Percentiles rank a stretch among this genome's conserved stretches.
Evolutionary conservation across 2,113 vertebrate species (phyloP).

Genomic region (mouse (Mus musculus)): DNA sequence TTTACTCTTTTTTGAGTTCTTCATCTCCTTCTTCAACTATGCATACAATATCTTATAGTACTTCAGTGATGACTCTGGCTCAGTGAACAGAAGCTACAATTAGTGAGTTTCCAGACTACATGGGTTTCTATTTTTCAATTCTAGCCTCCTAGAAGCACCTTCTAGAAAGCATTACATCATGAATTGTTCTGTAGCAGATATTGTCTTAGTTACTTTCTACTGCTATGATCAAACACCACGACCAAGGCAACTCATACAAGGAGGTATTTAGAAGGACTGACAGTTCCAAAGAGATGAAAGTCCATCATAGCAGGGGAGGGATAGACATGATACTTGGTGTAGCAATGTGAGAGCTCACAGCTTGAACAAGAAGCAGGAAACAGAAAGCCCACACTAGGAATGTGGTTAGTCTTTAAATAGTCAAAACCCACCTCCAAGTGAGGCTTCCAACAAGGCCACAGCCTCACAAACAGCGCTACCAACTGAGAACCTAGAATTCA

Average conservation of each 20-base stretch:
- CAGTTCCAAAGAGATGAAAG: background rate
- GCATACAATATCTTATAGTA: background rate
- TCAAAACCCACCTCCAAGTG: background rate
- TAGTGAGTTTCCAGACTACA: background rate
- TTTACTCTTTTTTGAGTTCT: rapidly evolving
- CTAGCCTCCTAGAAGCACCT: background rate
- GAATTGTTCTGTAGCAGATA: background rate
- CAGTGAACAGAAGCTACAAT: background rate
- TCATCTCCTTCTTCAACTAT: background rate
- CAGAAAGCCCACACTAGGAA: background rate
- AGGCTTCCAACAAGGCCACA: background rate
- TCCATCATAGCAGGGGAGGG: background rate
- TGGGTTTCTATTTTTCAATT: background rate
- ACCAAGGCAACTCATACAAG: background rate
- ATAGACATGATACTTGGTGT: too few species aligned
- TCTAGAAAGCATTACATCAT: slow-evolving; percentile 3
- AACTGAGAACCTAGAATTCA: background rate
- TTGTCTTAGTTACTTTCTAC: background rate
- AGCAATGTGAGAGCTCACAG: background rate
- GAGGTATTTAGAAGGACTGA: background rate
- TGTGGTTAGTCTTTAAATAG: background rate
- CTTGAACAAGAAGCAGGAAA: background rate
- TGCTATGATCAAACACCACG: background rate
- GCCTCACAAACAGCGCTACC: too few species aligned
- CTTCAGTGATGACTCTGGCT: background rate